These are phyloP conservation scores for Neoseiulus cucumeris DNA, from an alignment of 1,140 invertebrate genomes.

Conservation along the genomic window DNA sequence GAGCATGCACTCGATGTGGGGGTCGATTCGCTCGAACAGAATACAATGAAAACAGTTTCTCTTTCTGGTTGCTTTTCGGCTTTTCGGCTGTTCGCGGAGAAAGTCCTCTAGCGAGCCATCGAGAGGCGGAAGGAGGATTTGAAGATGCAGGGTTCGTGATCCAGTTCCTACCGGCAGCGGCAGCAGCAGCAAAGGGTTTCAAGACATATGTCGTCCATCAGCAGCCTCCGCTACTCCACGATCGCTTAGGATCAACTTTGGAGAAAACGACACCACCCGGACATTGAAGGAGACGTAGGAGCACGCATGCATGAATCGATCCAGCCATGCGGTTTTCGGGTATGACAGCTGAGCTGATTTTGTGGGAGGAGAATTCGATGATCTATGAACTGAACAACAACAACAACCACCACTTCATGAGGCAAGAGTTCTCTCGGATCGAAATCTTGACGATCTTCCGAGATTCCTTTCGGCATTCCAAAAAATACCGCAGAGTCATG, in stretches of 20 bases:
- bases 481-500: too few species aligned
- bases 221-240: neutral
- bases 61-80: neutral
- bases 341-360: neutral
- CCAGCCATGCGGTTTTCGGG: too few species aligned
- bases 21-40: neutral
- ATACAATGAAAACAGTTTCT: conserved; percentile 11
- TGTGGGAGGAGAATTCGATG: neutral
- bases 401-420: too few species aligned
- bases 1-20: too few species aligned
- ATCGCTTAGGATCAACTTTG: neutral
- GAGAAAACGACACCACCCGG: too few species aligned
- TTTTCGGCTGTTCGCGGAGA: neutral
- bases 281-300: too few species aligned
- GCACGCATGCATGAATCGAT: too few species aligned
- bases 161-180: neutral
- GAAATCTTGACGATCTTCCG: too few species aligned
- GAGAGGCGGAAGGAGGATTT: too few species aligned
- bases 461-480: too few species aligned
- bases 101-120: too few species aligned
- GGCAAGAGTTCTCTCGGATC: too few species aligned
- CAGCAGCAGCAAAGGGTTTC: neutral
- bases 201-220: conserved; percentile 1
- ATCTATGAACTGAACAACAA: conserved; percentile 7
- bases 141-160: neutral